A percentile compares a stretch with the other conserved stretches of the same genome.
phyloP scores from a whole-genome alignment of 1,140 invertebrate genomes.

The Ceratosolen solmsi region DNA sequence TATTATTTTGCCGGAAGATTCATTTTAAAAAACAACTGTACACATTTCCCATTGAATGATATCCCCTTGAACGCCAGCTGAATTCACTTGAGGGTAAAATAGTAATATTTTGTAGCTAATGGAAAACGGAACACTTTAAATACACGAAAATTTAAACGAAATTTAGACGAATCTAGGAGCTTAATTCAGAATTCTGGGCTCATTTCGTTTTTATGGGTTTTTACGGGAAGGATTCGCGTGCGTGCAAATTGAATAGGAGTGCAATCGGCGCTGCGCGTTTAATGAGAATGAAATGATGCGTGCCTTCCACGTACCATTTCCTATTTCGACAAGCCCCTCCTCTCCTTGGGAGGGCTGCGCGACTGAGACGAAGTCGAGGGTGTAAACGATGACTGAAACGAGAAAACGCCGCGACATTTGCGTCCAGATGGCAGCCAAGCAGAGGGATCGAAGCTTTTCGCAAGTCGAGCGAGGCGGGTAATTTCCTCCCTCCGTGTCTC shows the following conservation, averaged over 20 bases:
- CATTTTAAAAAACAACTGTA: too few relatives aligned
- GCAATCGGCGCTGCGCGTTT: background rate
- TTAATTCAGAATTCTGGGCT: background rate
- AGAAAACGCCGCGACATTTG: conserved; percentile 28
- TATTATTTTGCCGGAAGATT: too few relatives aligned
- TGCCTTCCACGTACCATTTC: conserved; percentile 25
- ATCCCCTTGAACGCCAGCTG: background rate
- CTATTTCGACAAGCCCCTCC: background rate
- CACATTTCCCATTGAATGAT: background rate
- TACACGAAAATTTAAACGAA: background rate
- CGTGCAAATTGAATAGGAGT: conserved; percentile 12
- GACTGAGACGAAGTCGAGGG: background rate
- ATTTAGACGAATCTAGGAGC: background rate
- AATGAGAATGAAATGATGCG: conserved; percentile 51
- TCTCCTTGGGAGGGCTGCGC: background rate
- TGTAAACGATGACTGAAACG: background rate
- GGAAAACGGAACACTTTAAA: background rate
- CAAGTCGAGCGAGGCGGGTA: background rate
- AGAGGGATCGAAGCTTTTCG: conserved; percentile 4
- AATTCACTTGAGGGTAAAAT: background rate
- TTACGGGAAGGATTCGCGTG: background rate
- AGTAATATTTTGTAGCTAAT: too few relatives aligned
- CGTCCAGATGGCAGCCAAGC: conserved; percentile 2
- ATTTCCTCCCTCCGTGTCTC: conserved; percentile 23
- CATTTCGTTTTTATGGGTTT: background rate